phyloP scores from a whole-genome alignment of 2,888 invertebrate species.

The Ophion costatus region DNA sequence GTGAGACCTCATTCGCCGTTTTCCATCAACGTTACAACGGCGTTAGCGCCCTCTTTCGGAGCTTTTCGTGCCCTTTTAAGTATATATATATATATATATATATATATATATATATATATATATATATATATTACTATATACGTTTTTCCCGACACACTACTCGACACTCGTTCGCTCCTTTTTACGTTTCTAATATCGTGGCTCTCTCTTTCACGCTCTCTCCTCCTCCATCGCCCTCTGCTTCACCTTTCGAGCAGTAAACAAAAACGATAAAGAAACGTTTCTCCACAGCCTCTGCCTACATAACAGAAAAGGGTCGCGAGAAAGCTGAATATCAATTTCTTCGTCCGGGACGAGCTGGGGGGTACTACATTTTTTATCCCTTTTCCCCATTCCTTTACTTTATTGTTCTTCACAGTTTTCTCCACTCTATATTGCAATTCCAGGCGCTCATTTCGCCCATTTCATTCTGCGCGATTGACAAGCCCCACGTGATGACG shows the following conservation, averaged over 20 bases:
- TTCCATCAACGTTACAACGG: slow-evolving; percentile 73
- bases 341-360: not conserved
- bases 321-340: slow-evolving; percentile 34
- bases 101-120: not conserved
- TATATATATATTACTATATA: no score
- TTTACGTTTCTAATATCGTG: slow-evolving; percentile 81
- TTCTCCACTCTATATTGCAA: slow-evolving; percentile 1
- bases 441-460: not conserved
- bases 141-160: slow-evolving; percentile 52
- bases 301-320: not conserved
- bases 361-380: not conserved
- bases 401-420: slow-evolving; percentile 1
- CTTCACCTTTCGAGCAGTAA: slow-evolving; percentile 43
- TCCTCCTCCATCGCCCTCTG: slow-evolving; percentile 15
- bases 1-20: slow-evolving; percentile 75
- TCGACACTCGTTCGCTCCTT: slow-evolving; percentile 68
- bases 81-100: not conserved
- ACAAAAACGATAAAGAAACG: slow-evolving; percentile 57
- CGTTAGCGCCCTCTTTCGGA: slow-evolving; percentile 27
- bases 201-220: not conserved
- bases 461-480: not conserved
- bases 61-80: slow-evolving; percentile 38
- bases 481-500: not conserved
- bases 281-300: not conserved
- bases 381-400: not conserved